Evolutionary conservation across 2,888 invertebrate species (phyloP).

Genomic region (Dryobota labecula): DNA sequence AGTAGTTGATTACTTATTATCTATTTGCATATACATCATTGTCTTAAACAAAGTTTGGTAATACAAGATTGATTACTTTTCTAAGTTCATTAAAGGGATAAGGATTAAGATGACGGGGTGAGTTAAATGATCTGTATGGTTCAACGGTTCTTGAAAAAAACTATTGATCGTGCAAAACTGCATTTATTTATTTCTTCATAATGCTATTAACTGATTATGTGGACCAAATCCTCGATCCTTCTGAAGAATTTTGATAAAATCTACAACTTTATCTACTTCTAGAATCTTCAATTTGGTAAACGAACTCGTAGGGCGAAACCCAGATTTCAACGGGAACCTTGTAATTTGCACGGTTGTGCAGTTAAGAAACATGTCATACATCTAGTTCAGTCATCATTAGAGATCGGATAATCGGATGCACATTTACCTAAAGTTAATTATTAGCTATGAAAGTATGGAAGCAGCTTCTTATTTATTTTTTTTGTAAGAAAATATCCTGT

Average conservation of each 20-base stretch:
- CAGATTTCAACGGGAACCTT: background rate
- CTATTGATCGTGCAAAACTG: too few species aligned
- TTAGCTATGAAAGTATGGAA: too few species aligned
- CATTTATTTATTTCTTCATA: background rate
- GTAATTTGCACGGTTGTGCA: background rate
- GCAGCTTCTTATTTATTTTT: too few species aligned
- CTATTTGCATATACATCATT: constrained; percentile 30
- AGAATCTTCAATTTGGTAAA: too few species aligned
- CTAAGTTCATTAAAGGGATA: constrained; percentile 8
- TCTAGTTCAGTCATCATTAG: background rate
- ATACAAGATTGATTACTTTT: constrained; percentile 35
- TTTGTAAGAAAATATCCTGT: too few species aligned
- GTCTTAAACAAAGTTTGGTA: constrained; percentile 27
- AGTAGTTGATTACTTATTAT: background rate
- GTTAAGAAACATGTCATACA: background rate
- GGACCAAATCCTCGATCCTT: too few species aligned
- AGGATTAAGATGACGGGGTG: constrained; percentile 8
- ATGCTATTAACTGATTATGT: too few species aligned
- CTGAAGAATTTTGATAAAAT: background rate
- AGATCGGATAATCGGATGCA: too few species aligned
- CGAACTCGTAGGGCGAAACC: too few species aligned
- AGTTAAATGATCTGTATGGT: background rate
- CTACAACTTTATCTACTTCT: too few species aligned
- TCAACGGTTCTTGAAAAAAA: too few species aligned
- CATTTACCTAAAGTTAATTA: too few species aligned